phyloP scores from a whole-genome alignment of 2,888 invertebrate species.

The Euspilapteryx auroguttella region DNA sequence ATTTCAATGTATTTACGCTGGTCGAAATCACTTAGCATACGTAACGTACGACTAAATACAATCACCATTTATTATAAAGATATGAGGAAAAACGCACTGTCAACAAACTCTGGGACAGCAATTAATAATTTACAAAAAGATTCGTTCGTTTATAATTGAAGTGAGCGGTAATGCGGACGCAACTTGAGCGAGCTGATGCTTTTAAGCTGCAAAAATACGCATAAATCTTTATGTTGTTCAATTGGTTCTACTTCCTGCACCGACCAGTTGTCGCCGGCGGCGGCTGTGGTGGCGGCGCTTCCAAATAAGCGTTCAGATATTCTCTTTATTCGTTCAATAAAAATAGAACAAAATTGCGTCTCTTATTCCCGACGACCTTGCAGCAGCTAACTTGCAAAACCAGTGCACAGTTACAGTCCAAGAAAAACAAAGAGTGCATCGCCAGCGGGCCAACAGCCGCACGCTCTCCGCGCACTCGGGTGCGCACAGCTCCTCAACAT shows the following conservation, averaged over 20 bases:
- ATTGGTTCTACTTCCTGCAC: slow-evolving; percentile 49
- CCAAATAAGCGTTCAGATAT: slow-evolving; percentile 53
- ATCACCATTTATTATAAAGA: background rate
- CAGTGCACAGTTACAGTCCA: slow-evolving; percentile 36
- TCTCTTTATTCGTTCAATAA: slow-evolving; percentile 46
- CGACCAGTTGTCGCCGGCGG: slow-evolving; percentile 29
- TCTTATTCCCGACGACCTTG: slow-evolving; percentile 52
- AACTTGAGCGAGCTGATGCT: slow-evolving; percentile 7
- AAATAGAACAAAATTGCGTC: slow-evolving; percentile 52
- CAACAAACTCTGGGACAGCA: background rate
- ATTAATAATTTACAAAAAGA: background rate
- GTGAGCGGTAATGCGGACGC: background rate
- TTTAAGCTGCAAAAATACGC: slow-evolving; percentile 31
- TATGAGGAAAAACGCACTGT: background rate
- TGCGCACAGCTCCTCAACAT: too few relatives aligned
- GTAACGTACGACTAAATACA: background rate
- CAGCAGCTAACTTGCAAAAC: slow-evolving; percentile 45
- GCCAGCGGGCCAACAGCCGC: too few relatives aligned
- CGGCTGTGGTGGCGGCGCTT: slow-evolving; percentile 24
- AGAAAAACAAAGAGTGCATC: slow-evolving; percentile 39
- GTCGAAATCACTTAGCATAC: background rate
- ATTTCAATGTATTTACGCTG: too few relatives aligned
- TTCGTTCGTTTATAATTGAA: background rate
- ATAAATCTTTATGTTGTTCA: slow-evolving; percentile 54
- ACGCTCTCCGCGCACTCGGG: background rate